Base-by-base conservation (phyloP, 2,113 vertebrate genomes). In the Barnardius zonarius region DNA sequence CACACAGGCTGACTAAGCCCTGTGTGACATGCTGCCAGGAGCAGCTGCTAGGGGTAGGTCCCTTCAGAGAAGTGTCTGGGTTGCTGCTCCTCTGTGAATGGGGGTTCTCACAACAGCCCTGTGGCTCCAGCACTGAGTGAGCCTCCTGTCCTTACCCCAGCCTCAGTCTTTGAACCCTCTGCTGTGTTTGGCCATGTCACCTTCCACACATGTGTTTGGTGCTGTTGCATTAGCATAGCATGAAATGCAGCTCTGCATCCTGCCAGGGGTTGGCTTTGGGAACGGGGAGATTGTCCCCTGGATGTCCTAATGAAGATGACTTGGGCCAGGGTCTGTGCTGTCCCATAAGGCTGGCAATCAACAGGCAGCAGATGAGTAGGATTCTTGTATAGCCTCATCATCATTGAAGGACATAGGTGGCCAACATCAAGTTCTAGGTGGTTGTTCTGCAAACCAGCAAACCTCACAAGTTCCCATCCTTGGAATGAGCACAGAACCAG, bases 401-500 rank as follows among this genome's bases (percentile, higher is more conserved):
- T 85, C 52, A 4, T 19, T 30, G 37, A 72, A 88, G 43, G 37
- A 10, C 51, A 9, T 8, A 83, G 14, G 18, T 51, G 62, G 19
- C 52, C 63, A 31, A 1, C 3, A 11, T 46, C 33, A 18, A 28
- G 11, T 52, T 83, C 62, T 87, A 6, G 2, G 37, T 25, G 69
- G n/a, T 57, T 0, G 0, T 76, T 86, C 54, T 57, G 31, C 27
- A 55, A 51, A 18, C 39, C 1, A 6, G 27, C 77, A 84, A 64
- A 59, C n/a, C 39, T 51, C 61, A 11, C 10, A 9, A 19, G 27
- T 62, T 86, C 24, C 59, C 1, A 1, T 33, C 23, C 35, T 27
- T 1, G 2, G 33, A 49, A 3, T 3, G 44, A 51, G 35, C 61
- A 55, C 33, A 0, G 0, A 61, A 28, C 11, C 5, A 9, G 44